These are phyloP conservation scores for Lysandra coridon DNA, from an alignment of 2,888 invertebrate genomes.

Conservation along the genomic window DNA sequence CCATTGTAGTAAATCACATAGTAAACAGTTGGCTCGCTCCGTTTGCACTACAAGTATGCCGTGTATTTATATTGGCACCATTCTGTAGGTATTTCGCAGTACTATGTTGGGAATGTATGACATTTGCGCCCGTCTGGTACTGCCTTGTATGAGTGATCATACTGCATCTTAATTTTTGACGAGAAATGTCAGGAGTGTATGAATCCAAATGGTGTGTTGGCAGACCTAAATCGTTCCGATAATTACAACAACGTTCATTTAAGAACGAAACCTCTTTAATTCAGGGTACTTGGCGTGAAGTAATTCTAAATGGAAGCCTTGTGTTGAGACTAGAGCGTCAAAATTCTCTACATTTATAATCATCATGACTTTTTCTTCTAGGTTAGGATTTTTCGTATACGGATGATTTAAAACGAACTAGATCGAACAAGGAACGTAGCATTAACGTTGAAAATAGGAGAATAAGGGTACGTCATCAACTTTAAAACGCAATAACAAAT, in stretches of 20 bases:
- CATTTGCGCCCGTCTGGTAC: background rate
- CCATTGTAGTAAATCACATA: constrained; percentile 21
- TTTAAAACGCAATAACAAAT: background rate
- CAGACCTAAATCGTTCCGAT: too few relatives aligned
- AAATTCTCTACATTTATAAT: background rate
- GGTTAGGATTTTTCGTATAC: background rate
- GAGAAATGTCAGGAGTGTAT: too few relatives aligned
- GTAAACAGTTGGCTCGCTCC: constrained; percentile 16
- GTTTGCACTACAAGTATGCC: constrained; percentile 15
- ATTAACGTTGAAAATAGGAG: background rate
- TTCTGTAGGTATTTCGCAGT: background rate
- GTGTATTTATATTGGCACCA: constrained; percentile 28
- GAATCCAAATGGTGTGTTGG: too few relatives aligned
- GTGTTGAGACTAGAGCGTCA: background rate
- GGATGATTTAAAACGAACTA: background rate
- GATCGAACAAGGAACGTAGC: background rate
- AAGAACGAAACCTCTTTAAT: background rate
- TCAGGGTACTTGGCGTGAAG: background rate
- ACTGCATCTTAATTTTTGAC: too few relatives aligned
- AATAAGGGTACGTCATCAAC: background rate
- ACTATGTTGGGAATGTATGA: constrained; percentile 12
- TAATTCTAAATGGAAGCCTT: background rate
- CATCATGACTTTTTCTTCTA: background rate
- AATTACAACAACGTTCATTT: too few relatives aligned
- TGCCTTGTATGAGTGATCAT: background rate